These are phyloP conservation scores for Hypothenemus hampei DNA, from an alignment of 1,140 invertebrate genomes.

Conservation along the genomic window DNA sequence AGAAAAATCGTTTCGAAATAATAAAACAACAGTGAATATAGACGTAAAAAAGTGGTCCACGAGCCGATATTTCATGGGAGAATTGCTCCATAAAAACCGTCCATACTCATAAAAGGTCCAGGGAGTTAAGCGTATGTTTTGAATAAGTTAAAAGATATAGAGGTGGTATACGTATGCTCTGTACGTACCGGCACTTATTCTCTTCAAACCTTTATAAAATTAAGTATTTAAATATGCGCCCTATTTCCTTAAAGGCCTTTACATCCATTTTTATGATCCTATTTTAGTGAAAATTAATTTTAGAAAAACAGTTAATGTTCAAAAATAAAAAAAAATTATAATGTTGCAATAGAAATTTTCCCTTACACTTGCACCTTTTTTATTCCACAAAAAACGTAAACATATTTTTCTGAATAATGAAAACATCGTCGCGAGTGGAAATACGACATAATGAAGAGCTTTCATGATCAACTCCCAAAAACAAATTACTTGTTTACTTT, in stretches of 20 bases:
- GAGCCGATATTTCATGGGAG: constrained; percentile 20
- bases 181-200: constrained; percentile 21
- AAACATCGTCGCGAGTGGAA: neutral
- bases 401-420: constrained; percentile 1
- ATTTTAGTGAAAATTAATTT: constrained; percentile 20
- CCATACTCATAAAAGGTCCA: constrained; percentile 17
- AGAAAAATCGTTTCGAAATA: constrained; percentile 20
- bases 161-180: constrained; percentile 13
- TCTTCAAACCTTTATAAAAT: constrained; percentile 11
- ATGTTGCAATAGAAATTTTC: neutral
- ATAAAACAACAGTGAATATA: constrained; percentile 21
- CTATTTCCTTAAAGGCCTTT: constrained; percentile 16
- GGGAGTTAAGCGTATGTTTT: constrained; percentile 22
- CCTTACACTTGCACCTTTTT: neutral
- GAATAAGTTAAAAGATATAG: constrained; percentile 20
- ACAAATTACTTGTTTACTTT: constrained; percentile 9
- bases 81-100: constrained; percentile 22
- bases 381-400: neutral
- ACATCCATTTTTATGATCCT: constrained; percentile 14
- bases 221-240: constrained; percentile 22
- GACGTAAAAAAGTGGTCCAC: constrained; percentile 8
- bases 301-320: constrained; percentile 5
- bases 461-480: constrained; percentile 4
- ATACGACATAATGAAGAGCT: constrained; percentile 8
- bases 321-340: neutral